phyloP scores from a whole-genome alignment of 2,888 invertebrate genomes.

The Limnephilus auricula region DNA sequence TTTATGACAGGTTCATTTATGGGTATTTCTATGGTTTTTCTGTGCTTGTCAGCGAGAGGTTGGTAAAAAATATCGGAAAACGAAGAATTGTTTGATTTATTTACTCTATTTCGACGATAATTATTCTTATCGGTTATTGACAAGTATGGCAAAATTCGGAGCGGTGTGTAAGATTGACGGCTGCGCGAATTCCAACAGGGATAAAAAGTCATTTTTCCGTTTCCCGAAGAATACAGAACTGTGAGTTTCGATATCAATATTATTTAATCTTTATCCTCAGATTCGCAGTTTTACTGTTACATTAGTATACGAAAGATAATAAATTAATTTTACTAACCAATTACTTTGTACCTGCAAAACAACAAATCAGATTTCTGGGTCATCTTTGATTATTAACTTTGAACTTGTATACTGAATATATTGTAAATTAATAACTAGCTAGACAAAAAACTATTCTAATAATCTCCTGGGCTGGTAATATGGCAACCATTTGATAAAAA shows the following conservation, averaged over 20 bases:
- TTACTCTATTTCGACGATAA: neutral
- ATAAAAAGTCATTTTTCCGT: conserved; percentile 2
- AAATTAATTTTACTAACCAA: no score
- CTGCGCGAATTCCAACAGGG: neutral
- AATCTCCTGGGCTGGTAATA: neutral
- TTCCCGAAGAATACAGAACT: neutral
- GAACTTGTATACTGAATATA: neutral
- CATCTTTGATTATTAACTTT: no score
- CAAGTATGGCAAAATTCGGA: neutral
- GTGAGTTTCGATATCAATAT: neutral
- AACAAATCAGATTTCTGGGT: no score
- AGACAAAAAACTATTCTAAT: neutral
- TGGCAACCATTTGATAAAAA: neutral
- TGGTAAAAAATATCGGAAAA: no score
- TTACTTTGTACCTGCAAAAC: no score
- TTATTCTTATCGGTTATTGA: neutral
- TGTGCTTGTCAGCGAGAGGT: neutral
- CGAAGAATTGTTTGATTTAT: neutral
- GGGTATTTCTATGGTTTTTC: no score
- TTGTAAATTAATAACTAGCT: neutral
- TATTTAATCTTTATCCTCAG: neutral
- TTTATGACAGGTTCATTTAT: no score
- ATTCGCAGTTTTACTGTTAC: neutral
- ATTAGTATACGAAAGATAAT: neutral
- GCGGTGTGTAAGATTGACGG: neutral